Evolutionary conservation across 2,888 invertebrate species (phyloP).

Genomic region (Epicampocera succincta): DNA sequence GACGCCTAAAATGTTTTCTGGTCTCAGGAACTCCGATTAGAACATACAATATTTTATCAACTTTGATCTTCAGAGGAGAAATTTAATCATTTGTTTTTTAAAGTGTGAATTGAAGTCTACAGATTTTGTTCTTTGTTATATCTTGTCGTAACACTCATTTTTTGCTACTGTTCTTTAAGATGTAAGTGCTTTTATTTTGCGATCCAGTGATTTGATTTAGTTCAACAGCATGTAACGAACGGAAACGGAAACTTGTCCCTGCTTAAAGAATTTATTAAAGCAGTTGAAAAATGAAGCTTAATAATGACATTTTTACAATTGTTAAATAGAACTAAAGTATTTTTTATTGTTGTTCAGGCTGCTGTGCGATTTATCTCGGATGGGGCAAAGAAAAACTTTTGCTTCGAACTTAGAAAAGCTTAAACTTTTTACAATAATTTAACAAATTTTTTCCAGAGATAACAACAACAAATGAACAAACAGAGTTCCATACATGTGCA

Average conservation of each 20-base stretch:
- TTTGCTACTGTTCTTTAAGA: slow-evolving; percentile 12
- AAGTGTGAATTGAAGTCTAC: slow-evolving; percentile 48
- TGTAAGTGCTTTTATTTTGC: slow-evolving; percentile 32
- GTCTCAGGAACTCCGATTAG: too few relatives aligned
- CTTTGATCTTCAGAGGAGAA: too few relatives aligned
- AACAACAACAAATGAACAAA: too few relatives aligned
- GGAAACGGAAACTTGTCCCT: slow-evolving; percentile 63
- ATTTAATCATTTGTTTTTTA: slow-evolving; percentile 17
- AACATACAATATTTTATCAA: too few relatives aligned
- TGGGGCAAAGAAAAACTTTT: slow-evolving; percentile 25
- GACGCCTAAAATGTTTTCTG: too few relatives aligned
- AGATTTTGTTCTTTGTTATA: slow-evolving; percentile 33
- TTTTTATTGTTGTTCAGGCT: slow-evolving; percentile 9
- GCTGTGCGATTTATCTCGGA: slow-evolving; percentile 39
- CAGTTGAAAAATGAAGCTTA: slow-evolving; percentile 15
- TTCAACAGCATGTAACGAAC: slow-evolving; percentile 36
- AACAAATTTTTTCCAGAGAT: not conserved
- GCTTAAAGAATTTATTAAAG: slow-evolving; percentile 30
- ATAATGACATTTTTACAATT: slow-evolving; percentile 32
- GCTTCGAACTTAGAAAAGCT: too few relatives aligned
- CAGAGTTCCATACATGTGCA: too few relatives aligned
- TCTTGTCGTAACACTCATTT: slow-evolving; percentile 16
- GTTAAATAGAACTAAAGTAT: slow-evolving; percentile 2
- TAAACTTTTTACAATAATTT: not conserved
- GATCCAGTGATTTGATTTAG: slow-evolving; percentile 58